phyloP scores from a whole-genome alignment of 2,113 vertebrate genomes.

The Petrocephalus zakoni region DNA sequence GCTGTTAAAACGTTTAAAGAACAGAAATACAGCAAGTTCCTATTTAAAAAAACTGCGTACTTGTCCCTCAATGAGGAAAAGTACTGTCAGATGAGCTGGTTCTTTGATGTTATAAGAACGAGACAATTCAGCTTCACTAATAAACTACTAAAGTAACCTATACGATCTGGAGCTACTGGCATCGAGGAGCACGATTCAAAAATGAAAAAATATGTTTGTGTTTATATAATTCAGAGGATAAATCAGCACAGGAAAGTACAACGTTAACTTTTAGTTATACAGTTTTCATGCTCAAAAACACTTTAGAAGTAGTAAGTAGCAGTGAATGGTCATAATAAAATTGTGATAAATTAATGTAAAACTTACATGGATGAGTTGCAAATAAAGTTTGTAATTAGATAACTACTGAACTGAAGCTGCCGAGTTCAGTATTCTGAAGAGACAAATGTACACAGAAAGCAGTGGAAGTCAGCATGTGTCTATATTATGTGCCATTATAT shows the following conservation, averaged over 20 bases:
- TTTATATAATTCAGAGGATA: neutral
- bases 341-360: neutral
- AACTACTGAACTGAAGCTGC: neutral
- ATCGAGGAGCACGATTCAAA: neutral
- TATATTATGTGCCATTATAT: neutral
- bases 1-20: conserved; percentile 24
- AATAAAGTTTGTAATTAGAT: neutral
- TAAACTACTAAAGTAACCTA: neutral
- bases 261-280: neutral
- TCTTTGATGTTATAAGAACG: neutral
- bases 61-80: neutral
- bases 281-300: neutral
- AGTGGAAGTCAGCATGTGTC: neutral
- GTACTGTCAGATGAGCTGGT: neutral
- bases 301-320: neutral
- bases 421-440: neutral
- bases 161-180: neutral
- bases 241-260: neutral
- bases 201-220: neutral
- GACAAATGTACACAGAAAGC: neutral
- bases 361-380: neutral
- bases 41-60: conserved; percentile 13
- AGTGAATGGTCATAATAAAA: neutral
- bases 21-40: conserved; percentile 18
- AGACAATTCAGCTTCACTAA: neutral